Evolutionary conservation across 2,113 vertebrate species (phyloP).

Genomic region (Coreoperca whiteheadi): DNA sequence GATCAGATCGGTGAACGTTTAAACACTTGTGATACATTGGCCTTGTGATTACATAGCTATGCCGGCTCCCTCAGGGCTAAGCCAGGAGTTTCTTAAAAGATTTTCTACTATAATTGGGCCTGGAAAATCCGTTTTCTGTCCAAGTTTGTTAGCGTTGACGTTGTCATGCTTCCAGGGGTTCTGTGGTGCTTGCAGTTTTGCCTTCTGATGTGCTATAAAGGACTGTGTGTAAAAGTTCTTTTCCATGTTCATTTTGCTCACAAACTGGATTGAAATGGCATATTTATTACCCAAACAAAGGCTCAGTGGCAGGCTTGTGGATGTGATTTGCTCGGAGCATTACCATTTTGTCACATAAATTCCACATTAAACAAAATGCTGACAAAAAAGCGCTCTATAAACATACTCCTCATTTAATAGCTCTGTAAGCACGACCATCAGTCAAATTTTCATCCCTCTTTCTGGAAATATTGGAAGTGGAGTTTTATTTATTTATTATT

Average conservation of each 20-base stretch:
- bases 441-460: constrained; percentile 27
- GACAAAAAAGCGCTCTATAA: constrained; percentile 20
- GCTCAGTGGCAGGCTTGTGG: constrained; percentile 27
- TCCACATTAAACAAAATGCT: constrained; percentile 34
- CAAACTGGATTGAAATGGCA: constrained; percentile 42
- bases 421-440: constrained; percentile 36
- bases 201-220: constrained; percentile 61
- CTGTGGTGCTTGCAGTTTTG: constrained; percentile 61
- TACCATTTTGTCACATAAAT: constrained; percentile 48
- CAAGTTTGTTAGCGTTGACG: constrained; percentile 73
- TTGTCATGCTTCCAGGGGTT: constrained; percentile 69
- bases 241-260: constrained; percentile 52
- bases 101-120: constrained; percentile 81
- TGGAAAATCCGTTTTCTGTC: constrained; percentile 71
- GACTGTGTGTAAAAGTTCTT: constrained; percentile 32
- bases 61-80: constrained; percentile 58
- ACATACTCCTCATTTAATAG: constrained; percentile 24
- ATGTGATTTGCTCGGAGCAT: constrained; percentile 46
- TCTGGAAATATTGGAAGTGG: constrained; percentile 46
- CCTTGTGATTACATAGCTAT: constrained; percentile 78
- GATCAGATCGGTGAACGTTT: constrained; percentile 75
- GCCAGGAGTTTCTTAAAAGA: constrained; percentile 69
- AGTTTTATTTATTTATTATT: constrained; percentile 41
- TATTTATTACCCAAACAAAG: constrained; percentile 59
- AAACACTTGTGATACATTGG: constrained; percentile 70